Evolutionary conservation across 2,113 vertebrate genomes (phyloP), one percentile per base, ranked within the genome.

Genomic region (Tragelaphus strepsiceros): DNA sequence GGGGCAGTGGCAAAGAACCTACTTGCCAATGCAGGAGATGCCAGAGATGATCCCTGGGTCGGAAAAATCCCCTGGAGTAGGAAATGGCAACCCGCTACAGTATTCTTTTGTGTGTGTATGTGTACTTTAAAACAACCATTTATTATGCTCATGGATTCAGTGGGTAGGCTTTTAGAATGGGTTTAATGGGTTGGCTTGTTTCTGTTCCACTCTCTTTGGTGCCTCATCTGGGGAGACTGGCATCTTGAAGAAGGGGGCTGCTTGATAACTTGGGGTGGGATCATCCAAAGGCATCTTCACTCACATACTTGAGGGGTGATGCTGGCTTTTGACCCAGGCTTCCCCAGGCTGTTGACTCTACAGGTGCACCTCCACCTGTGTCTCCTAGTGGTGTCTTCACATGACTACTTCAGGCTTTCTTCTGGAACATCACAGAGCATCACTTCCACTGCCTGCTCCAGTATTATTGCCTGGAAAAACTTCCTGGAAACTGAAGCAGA

Each of bases 401-500:
- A 2, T 39, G 21, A 39, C 28, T 67, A 12, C 16, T 85, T 30
- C 22, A 28, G 43, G 7, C 13, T 90, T 92, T 78, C n/a, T 95
- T 56, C 53, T 80, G 43, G 28, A 35, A 46, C 46, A n/a, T 43
- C 14, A 8, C 7, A 59, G 13, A 67, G 21, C 5, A 58, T 80
- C 35, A 74, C 35, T 71, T 91, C n/a, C 67, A 7, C n/a, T 87
- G 3, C 39, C 39, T 0, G 0, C 2, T 43, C 22, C 39, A 43
- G 22, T 77, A 15, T 43, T 77, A 15, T 15, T 43, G 21, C 22
- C 12, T 26, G 71, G 22, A 7, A 77, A 77, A 77, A 12, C 22
- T 77, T 39, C 39, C 71, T 77, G 39, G 39, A 6, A 26, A 43
- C 22, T 77, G 39, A 77, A 77, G 39, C 2, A 1, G 22, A 77